These are phyloP conservation scores for Peromyscus leucopus DNA, from an alignment of 2,113 vertebrate genomes.

Conservation along the genomic window DNA sequence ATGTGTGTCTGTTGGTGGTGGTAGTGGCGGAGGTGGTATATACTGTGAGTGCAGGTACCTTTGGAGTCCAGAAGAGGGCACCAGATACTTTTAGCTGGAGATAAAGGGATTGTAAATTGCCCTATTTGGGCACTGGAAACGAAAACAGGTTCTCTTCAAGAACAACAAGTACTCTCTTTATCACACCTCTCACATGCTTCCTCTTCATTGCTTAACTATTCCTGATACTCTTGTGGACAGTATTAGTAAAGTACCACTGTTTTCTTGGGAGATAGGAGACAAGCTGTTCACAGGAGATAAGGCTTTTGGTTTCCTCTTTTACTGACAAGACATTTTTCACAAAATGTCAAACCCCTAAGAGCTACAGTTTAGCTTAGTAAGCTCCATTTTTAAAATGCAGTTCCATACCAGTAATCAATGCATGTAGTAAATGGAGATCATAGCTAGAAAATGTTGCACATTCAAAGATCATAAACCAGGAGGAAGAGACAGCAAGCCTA, in stretches of 20 bases:
- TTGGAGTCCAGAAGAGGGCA: neutral
- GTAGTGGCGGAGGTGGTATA: too few relatives aligned
- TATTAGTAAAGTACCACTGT: neutral
- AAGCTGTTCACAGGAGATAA: neutral
- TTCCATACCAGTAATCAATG: neutral
- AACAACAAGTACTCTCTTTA: too few relatives aligned
- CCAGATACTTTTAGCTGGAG: too few relatives aligned
- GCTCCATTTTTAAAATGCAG: slow-evolving; percentile 51
- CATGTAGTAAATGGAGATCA: neutral
- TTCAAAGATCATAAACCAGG: neutral
- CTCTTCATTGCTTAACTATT: neutral
- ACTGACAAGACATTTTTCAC: neutral
- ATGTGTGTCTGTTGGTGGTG: neutral
- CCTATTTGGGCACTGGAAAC: too few relatives aligned
- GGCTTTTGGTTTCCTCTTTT: neutral
- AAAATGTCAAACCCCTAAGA: neutral
- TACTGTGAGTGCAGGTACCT: too few relatives aligned
- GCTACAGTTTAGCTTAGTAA: neutral
- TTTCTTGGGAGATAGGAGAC: neutral
- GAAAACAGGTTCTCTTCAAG: neutral
- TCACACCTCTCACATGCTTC: neutral
- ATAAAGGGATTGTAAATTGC: neutral
- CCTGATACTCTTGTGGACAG: neutral
- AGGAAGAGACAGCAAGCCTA: neutral
- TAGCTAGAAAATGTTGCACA: neutral